These are phyloP conservation scores for Vulpes lagopus DNA, from an alignment of 2,113 vertebrate species.

Conservation along the genomic window DNA sequence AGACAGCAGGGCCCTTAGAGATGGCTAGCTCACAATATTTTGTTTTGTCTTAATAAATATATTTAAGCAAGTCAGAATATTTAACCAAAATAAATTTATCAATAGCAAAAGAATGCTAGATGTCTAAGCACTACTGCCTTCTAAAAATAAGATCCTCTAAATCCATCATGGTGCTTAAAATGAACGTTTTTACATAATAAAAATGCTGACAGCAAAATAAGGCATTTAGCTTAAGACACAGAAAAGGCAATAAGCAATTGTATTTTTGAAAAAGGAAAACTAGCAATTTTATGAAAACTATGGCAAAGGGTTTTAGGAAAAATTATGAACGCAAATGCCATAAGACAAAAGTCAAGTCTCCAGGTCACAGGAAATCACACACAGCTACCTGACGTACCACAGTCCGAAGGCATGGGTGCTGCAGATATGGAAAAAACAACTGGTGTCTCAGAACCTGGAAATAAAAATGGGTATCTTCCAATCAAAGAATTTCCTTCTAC, in stretches of 20 bases:
- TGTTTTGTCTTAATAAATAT: not conserved
- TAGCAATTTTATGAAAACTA: constrained; percentile 62
- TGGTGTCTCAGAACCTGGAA: constrained; percentile 85
- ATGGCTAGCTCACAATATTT: not conserved
- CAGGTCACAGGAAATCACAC: not conserved
- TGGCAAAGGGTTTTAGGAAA: constrained; percentile 21
- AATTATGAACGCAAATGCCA: not conserved
- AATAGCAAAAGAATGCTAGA: constrained; percentile 49
- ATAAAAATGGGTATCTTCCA: constrained; percentile 86
- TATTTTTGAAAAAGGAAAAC: constrained; percentile 63
- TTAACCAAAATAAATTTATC: constrained; percentile 67
- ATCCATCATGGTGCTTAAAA: constrained; percentile 61
- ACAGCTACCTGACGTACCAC: constrained; percentile 88
- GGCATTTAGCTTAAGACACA: constrained; percentile 59
- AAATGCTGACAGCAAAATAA: constrained; percentile 67
- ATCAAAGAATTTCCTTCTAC: constrained; percentile 88
- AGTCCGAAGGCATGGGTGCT: constrained; percentile 97
- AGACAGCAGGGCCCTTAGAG: not conserved
- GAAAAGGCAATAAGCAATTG: constrained; percentile 51
- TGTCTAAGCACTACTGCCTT: constrained; percentile 52
- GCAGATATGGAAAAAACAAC: constrained; percentile 95
- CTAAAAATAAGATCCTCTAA: constrained; percentile 73
- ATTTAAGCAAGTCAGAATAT: constrained; percentile 51
- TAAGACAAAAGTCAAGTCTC: constrained; percentile 25
- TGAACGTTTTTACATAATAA: constrained; percentile 71